Base-by-base conservation (phyloP, 1,140 invertebrate genomes). In the Stegodyphus mimosarum region DNA sequence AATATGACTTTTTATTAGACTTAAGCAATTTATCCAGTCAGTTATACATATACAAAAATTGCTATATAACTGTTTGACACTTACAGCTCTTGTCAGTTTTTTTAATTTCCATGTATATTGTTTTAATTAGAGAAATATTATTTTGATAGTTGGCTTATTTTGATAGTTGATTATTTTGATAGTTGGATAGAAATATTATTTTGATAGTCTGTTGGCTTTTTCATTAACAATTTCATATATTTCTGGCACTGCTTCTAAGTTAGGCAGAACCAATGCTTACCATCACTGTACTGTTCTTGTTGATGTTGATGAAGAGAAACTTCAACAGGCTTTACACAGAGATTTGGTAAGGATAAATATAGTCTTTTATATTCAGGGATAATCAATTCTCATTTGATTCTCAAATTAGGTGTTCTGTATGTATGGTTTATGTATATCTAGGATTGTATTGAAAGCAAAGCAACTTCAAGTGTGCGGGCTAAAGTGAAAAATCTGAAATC, bases 221-320 rank as follows among this genome's bases (percentile, higher is more conserved):
- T 64, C 33, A 74, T 86, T 86, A 72, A 87, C 84, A 74, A 67
- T 87, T 18, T 13, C 33, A 55, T 70, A 96, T 95, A 92, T 98
- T 87, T 98, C 97, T 89, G 97, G 96, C 87, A 97, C 96, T 75
- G 97, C 97, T 71, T 94, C 97, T 13, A 98, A 97, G 91, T 91
- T 99, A 70, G 95, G 95, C 67, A 91, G 93, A 73, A 92, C 94
- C 2, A 95, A 95, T 90, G 94, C 95, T 50, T 99, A 98, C 92
- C 97, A 99, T 91, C 97, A 98, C 90, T 98, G 96, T 90, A 99
- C 97, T 51, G 91, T 99, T 74, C 91, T 98, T 88, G 94, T 97
- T 63, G 93, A 96, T 89, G 95, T 94, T 73, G 94, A 98, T 90
- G 95, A 95, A 90, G 89, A 92, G 71, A 92, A 93, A 89, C 91